A percentile compares a stretch with the other conserved stretches of the same genome.
phyloP scores from a whole-genome alignment of 2,888 invertebrate genomes.

The Halocaridina rubra region DNA sequence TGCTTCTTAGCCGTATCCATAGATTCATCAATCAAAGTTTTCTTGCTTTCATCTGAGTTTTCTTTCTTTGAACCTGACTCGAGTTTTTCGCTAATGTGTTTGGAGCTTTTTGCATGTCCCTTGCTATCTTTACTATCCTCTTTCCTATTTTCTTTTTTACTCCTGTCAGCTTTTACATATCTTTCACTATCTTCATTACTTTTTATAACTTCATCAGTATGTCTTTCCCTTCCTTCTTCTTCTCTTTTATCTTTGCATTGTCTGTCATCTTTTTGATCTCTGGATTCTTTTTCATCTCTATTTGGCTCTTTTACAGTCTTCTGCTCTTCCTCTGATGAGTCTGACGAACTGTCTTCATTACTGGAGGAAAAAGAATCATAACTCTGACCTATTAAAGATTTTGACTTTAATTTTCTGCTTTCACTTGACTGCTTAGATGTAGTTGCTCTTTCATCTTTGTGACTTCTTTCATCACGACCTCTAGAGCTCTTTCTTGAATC shows the following conservation, averaged over 20 bases:
- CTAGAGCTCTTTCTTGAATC: too few relatives aligned
- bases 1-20: neutral
- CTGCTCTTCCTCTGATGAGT: conserved; percentile 6
- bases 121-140: neutral
- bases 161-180: neutral
- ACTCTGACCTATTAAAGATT: too few relatives aligned
- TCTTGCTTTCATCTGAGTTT: neutral
- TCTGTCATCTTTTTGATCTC: conserved; percentile 19
- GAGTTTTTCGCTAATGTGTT: conserved; percentile 54
- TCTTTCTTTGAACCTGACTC: neutral
- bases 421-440: too few relatives aligned
- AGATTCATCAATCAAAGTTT: too few relatives aligned
- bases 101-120: conserved; percentile 39
- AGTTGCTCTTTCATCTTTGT: neutral
- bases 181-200: conserved; percentile 3
- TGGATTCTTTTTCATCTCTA: conserved; percentile 13
- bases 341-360: neutral
- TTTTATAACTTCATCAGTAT: conserved; percentile 1
- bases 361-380: neutral
- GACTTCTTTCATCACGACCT: neutral
- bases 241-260: conserved; percentile 23
- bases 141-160: neutral
- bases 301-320: neutral
- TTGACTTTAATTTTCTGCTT: neutral
- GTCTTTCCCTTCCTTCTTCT: neutral